These are phyloP conservation scores for Coptodon rendalli DNA, from an alignment of 2,113 vertebrate genomes.

Conservation along the genomic window DNA sequence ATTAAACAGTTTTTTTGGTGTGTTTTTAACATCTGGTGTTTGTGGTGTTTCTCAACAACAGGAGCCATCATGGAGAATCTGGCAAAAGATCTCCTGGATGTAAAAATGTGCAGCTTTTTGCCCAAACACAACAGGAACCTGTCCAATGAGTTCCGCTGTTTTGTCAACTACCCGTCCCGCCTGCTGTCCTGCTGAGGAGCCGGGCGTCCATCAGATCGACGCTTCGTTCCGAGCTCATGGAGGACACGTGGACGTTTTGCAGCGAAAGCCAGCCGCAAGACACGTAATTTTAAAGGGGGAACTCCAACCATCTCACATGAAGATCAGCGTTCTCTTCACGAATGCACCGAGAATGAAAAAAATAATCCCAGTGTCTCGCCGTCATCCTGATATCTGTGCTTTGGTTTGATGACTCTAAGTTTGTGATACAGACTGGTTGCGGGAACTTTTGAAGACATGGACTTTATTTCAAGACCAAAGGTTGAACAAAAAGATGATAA, in stretches of 20 bases:
- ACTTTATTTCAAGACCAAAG: not conserved
- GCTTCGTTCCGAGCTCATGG: not conserved
- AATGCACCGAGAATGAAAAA: not conserved
- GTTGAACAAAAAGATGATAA: not conserved
- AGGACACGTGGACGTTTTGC: not conserved
- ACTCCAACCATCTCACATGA: not conserved
- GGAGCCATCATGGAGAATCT: constrained; percentile 85
- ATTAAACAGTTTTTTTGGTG: not conserved
- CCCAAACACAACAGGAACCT: constrained; percentile 85
- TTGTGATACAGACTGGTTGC: not conserved
- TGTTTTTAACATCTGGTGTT: not conserved
- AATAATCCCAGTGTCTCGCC: not conserved
- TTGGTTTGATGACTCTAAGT: not conserved
- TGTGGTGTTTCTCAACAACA: constrained; percentile 45
- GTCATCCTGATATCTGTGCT: not conserved
- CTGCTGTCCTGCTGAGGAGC: constrained; percentile 63
- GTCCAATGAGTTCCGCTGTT: constrained; percentile 93
- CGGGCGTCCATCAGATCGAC: too few species aligned
- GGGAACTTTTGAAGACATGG: not conserved
- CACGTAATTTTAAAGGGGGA: not conserved
- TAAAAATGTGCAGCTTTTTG: constrained; percentile 83
- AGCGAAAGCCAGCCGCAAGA: rapidly evolving
- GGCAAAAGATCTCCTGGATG: constrained; percentile 76
- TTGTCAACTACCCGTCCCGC: constrained; percentile 81
- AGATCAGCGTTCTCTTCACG: not conserved